Conservation (phyloP, 2,888 invertebrate species). For the Hypsopygia costalis region DNA sequence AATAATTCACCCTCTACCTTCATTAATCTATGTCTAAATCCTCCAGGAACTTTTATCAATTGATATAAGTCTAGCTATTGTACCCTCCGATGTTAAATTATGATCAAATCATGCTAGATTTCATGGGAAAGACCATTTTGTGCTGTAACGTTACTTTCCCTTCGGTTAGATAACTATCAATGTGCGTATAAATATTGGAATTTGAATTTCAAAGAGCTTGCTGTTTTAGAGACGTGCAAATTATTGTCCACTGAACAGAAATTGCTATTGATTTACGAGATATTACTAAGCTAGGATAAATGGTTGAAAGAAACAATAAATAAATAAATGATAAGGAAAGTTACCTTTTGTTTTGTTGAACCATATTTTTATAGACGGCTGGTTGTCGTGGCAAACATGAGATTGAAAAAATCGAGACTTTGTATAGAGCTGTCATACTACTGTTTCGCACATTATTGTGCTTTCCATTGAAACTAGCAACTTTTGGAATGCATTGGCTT, state of each 20-base stretch:
- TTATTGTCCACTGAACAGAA: conserved; percentile 31
- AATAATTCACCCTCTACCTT: conserved; percentile 26
- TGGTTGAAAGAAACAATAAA: no score
- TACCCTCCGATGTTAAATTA: conserved; percentile 64
- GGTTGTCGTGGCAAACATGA: no score
- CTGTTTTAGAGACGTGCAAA: conserved; percentile 33
- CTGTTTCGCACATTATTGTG: no score
- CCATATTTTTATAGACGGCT: no score
- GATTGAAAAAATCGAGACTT: no score
- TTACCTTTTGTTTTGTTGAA: no score
- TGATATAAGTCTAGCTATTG: conserved; percentile 53
- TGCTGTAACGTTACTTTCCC: conserved; percentile 18
- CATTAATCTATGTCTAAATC: conserved; percentile 28
- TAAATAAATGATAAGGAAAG: no score
- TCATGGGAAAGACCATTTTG: conserved; percentile 49
- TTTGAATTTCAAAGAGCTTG: conserved; percentile 54
- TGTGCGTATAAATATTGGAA: conserved; percentile 47
- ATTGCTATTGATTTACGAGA: conserved; percentile 17
- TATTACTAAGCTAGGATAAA: no score
- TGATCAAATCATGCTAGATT: conserved; percentile 58
- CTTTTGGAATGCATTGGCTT: no score
- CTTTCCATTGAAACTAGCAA: no score
- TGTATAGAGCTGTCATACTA: no score
- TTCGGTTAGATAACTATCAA: conserved; percentile 47
- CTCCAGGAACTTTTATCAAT: conserved; percentile 45